These are phyloP conservation scores for Carposina sasakii DNA, from an alignment of 1,140 invertebrate species.

Conservation along the genomic window DNA sequence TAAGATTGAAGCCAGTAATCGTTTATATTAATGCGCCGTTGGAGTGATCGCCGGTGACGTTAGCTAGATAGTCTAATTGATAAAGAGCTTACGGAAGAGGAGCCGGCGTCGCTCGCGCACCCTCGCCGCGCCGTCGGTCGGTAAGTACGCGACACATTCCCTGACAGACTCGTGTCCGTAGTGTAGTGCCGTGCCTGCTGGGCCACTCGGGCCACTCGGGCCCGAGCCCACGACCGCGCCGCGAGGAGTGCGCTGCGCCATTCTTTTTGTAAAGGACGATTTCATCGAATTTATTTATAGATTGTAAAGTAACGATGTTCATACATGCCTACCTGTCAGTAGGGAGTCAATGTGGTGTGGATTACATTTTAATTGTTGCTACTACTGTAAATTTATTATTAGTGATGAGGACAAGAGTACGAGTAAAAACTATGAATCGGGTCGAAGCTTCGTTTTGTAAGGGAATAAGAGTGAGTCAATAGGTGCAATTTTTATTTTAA, in stretches of 20 bases:
- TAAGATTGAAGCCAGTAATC: slow-evolving; percentile 48
- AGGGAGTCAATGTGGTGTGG: slow-evolving; percentile 57
- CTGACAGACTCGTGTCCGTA: too few relatives aligned
- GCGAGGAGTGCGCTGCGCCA: slow-evolving; percentile 30
- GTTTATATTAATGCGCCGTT: slow-evolving; percentile 36
- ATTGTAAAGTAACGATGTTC: slow-evolving; percentile 62
- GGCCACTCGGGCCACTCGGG: too few relatives aligned
- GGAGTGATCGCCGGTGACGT: slow-evolving; percentile 33
- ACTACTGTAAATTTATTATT: slow-evolving; percentile 63
- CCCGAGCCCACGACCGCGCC: slow-evolving; percentile 30
- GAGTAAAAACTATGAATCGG: slow-evolving; percentile 59
- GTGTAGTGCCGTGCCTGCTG: too few relatives aligned
- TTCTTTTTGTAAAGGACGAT: slow-evolving; percentile 58
- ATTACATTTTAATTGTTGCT: slow-evolving; percentile 64
- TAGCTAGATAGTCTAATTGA: slow-evolving; percentile 48
- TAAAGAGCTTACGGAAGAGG: slow-evolving; percentile 42
- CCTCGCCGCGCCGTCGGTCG: slow-evolving; percentile 21
- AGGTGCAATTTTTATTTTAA: slow-evolving; percentile 68
- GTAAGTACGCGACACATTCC: slow-evolving; percentile 29
- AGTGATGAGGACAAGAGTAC: slow-evolving; percentile 45
- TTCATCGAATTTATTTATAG: slow-evolving; percentile 71
- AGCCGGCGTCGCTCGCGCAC: slow-evolving; percentile 27
- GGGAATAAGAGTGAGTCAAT: slow-evolving; percentile 63
- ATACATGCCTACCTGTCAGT: slow-evolving; percentile 45
- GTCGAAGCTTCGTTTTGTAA: slow-evolving; percentile 56